Evolutionary conservation across 2,888 invertebrate genomes (phyloP), one percentile per base, ranked within the genome.

Genomic region (Bombylius major): DNA sequence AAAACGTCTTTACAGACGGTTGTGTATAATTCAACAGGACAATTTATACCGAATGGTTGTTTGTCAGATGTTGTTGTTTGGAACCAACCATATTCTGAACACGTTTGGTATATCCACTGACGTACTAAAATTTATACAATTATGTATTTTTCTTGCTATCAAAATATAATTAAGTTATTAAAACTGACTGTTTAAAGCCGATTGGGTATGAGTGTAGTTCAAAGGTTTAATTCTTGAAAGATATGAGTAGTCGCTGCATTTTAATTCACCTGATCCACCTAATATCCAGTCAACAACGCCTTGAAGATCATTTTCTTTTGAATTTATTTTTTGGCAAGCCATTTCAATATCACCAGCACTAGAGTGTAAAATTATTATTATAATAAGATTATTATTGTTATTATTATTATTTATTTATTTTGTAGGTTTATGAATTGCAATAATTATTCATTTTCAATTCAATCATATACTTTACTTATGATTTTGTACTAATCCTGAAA

Each of bases 1-100:
- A 85, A 95, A 53, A 94, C 80, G 69, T 94, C 94, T 62, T 76
- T 72, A 68, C 95, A 96, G 67, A 90, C 89, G 60, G 86, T 78
- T 34, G 86, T 77, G 65, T 86, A 94, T 71, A 87, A 94, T 56
- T 86, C 80, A 0, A 87, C 71, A 0, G 86, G 81, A 62, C 94
- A 91, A 39, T 79, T 75, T 65, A 86, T 77, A 0, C 92, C 89
- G 69, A 95, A 95, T 70, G 82, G 70, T 33, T 64, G 65, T 0
- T 61, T 61, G n/a, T 65, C 64, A n/a, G 70, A 67, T 14, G 68
- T 67, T 0, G 94, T 91, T 0, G 92, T 89, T 76, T 97, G 96
- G 73, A 86, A 97, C 73, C 89, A 97, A 34, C 95, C 96, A 70
- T 96, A 97, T 71, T 97, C 97, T 1, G 89, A 91, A 69, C 96